Conservation (phyloP, 1,140 invertebrate genomes). For the Nasonia longicornis region DNA sequence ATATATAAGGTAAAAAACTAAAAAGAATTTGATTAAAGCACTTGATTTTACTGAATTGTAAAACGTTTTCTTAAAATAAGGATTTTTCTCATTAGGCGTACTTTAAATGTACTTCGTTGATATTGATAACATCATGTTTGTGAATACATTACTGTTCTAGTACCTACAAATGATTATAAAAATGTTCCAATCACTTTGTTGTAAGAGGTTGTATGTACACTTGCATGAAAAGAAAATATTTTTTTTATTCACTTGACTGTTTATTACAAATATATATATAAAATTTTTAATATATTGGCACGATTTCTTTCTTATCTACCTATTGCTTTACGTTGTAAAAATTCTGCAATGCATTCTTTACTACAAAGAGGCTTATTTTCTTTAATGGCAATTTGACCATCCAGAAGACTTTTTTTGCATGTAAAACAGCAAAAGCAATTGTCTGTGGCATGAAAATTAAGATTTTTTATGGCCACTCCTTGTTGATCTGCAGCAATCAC, state of each 20-base stretch:
- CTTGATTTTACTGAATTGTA: background rate
- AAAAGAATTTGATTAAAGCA: too few relatives aligned
- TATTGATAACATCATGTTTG: background rate
- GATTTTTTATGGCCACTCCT: constrained; percentile 79
- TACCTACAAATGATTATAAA: background rate
- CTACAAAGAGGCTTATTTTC: constrained; percentile 79
- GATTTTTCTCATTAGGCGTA: background rate
- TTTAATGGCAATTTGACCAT: constrained; percentile 75
- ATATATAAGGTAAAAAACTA: too few relatives aligned
- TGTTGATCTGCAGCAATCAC: constrained; percentile 82
- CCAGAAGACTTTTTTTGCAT: constrained; percentile 80
- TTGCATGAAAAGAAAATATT: background rate
- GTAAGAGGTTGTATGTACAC: background rate
- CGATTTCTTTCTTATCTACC: constrained; percentile 21
- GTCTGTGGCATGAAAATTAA: constrained; percentile 83
- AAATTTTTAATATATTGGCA: constrained; percentile 28
- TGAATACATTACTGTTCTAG: background rate
- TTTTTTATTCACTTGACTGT: constrained; percentile 9
- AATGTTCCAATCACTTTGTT: background rate
- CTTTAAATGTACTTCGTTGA: background rate
- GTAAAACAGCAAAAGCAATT: constrained; percentile 81
- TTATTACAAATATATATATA: constrained; percentile 35
- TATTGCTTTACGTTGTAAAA: constrained; percentile 43
- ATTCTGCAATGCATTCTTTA: constrained; percentile 64
- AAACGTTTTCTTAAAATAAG: too few relatives aligned